Percentiles rank a stretch among this genome's conserved stretches.
Conservation (phyloP, 1,140 invertebrate genomes). For the Watersipora subatra region DNA sequence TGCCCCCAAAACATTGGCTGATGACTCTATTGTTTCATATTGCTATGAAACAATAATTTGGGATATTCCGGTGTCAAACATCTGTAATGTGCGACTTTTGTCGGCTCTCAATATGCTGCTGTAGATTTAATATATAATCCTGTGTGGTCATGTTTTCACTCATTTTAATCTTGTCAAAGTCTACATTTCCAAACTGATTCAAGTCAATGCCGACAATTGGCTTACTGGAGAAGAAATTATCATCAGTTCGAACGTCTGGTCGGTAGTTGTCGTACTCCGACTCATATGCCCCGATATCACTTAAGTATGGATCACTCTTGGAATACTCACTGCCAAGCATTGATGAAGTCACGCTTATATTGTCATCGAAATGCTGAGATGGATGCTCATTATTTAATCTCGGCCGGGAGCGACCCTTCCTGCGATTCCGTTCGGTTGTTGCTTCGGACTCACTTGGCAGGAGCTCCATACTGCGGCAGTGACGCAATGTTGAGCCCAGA, state of each 20-base stretch:
- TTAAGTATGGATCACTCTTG: constrained; percentile 9
- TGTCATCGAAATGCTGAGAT: constrained; percentile 2
- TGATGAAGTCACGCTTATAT: constrained; percentile 8
- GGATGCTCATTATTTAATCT: neutral
- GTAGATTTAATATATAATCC: neutral
- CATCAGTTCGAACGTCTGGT: constrained; percentile 20
- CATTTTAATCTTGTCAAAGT: constrained; percentile 47
- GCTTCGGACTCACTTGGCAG: neutral
- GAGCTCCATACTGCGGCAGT: neutral
- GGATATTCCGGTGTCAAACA: no score
- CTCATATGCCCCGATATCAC: constrained; percentile 47
- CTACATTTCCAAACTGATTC: constrained; percentile 48
- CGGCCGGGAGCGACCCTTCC: neutral
- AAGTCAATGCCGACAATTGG: constrained; percentile 22
- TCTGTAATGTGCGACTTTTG: neutral
- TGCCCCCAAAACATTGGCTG: no score
- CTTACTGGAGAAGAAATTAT: constrained; percentile 28
- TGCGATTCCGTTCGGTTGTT: no score
- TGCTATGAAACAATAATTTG: no score
- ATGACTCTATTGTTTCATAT: no score
- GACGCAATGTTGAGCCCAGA: neutral
- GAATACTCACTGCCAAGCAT: constrained; percentile 10
- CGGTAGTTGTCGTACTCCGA: constrained; percentile 54
- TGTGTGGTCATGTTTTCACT: neutral
- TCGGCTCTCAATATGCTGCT: neutral